Conservation (phyloP, 2,797 vertebrate species). For the Mormyrus proboscirostris region DNA sequence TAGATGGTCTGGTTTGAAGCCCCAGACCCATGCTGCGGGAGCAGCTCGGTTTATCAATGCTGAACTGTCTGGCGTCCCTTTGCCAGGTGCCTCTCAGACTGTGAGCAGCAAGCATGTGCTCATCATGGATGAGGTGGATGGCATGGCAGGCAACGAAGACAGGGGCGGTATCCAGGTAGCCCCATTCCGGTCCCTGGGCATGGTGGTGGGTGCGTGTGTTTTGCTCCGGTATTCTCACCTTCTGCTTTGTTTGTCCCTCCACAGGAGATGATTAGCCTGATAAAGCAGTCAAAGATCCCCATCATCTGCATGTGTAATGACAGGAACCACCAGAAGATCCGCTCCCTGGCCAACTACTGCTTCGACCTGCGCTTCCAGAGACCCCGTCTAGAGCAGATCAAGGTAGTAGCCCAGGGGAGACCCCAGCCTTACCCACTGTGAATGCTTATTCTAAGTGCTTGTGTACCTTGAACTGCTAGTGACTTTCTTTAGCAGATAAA, state of each 20-base stretch:
- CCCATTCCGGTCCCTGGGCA: neutral
- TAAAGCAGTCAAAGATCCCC: slow-evolving; percentile 84
- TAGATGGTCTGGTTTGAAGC: neutral
- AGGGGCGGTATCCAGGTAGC: slow-evolving; percentile 92
- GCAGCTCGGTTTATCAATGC: too few species aligned
- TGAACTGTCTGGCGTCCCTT: slow-evolving; percentile 22
- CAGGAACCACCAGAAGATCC: slow-evolving; percentile 91
- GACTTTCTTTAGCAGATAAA: neutral
- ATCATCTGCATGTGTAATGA: slow-evolving; percentile 99
- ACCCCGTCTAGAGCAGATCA: slow-evolving; percentile 90
- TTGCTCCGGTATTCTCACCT: neutral
- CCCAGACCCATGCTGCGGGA: neutral
- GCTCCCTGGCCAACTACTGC: slow-evolving; percentile 90
- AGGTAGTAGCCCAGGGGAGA: slow-evolving; percentile 59
- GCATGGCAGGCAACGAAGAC: slow-evolving; percentile 97
- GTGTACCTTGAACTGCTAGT: neutral
- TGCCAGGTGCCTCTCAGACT: slow-evolving; percentile 67
- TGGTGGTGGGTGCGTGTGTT: neutral
- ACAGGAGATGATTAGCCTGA: slow-evolving; percentile 87
- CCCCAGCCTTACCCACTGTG: neutral
- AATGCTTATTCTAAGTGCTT: neutral
- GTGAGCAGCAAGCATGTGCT: slow-evolving; percentile 79
- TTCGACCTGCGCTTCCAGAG: slow-evolving; percentile 92
- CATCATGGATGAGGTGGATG: slow-evolving; percentile 98
- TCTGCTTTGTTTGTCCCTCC: neutral